Percentiles rank a stretch among this genome's conserved stretches.
Conservation (phyloP, 92 coral and sea anemone species). For the Siderastrea siderea region DNA sequence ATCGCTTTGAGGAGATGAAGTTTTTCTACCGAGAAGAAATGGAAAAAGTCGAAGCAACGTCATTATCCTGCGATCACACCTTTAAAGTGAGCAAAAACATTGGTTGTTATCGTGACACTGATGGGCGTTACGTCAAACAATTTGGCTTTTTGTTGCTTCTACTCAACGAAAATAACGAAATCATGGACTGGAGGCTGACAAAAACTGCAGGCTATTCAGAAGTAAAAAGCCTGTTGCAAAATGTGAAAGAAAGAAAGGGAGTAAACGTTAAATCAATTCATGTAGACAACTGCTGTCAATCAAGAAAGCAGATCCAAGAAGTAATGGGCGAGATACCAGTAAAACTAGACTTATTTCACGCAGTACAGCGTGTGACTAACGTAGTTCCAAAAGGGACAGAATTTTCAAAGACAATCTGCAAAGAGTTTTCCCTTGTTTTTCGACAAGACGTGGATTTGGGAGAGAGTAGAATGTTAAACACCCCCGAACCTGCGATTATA, state of each 20-base stretch:
- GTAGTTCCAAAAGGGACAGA: conserved; percentile 30
- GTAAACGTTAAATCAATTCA: background rate
- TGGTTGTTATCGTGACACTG: conserved; percentile 6
- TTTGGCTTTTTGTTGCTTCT: conserved; percentile 16
- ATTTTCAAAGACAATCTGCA: conserved; percentile 18
- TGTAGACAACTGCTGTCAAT: conserved; percentile 53
- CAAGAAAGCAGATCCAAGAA: conserved; percentile 12
- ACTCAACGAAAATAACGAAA: conserved; percentile 23
- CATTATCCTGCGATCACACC: conserved; percentile 42
- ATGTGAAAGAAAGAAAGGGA: conserved; percentile 18
- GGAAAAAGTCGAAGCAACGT: conserved; percentile 9
- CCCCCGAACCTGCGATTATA: conserved; percentile 14
- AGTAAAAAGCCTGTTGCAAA: background rate
- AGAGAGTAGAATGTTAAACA: background rate
- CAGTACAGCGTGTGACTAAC: conserved; percentile 42
- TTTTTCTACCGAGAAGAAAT: conserved; percentile 20
- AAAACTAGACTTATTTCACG: conserved; percentile 61
- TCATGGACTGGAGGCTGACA: conserved; percentile 50
- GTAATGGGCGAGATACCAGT: conserved; percentile 39
- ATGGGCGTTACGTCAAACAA: background rate
- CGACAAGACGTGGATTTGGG: conserved; percentile 44
- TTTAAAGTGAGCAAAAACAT: conserved; percentile 38
- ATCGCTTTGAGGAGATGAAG: conserved; percentile 32
- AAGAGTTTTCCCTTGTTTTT: conserved; percentile 23
- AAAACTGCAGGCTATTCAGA: conserved; percentile 22